A percentile compares a stretch with the other conserved stretches of the same genome.
These are phyloP conservation scores for Eudyptes chrysolophus DNA, from an alignment of 2,113 vertebrate species.

Conservation along the genomic window DNA sequence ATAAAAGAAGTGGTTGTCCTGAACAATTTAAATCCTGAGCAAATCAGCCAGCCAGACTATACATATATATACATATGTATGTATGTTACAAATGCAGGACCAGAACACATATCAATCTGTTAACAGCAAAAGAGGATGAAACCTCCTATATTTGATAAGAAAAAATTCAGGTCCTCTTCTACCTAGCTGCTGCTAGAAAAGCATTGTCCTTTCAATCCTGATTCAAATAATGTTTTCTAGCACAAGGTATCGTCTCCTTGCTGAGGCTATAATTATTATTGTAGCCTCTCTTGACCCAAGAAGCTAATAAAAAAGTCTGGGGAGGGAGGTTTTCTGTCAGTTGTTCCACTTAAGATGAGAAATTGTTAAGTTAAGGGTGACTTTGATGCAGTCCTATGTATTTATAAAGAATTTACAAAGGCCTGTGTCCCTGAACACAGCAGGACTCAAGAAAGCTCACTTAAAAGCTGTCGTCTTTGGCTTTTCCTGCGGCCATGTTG, in stretches of 20 bases:
- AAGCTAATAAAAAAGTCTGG: not conserved
- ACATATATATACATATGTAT: accelerated
- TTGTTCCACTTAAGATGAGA: not conserved
- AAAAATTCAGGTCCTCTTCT: not conserved
- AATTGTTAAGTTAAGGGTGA: not conserved
- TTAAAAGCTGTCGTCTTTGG: not conserved
- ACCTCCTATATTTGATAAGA: not conserved
- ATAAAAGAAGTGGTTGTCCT: not conserved
- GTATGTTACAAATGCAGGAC: not conserved
- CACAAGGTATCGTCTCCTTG: not conserved
- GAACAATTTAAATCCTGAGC: not conserved
- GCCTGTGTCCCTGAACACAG: not conserved
- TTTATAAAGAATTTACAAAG: not conserved
- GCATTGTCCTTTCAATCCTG: not conserved
- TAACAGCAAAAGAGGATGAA: not conserved
- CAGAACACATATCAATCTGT: not conserved
- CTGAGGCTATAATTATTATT: not conserved
- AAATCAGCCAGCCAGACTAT: not conserved
- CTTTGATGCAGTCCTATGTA: not conserved
- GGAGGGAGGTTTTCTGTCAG: not conserved
- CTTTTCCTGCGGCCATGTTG: not conserved
- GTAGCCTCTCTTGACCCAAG: not conserved
- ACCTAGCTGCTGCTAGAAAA: not conserved
- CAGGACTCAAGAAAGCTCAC: not conserved
- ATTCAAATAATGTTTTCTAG: not conserved